Evolutionary conservation across 2,888 invertebrate genomes (phyloP), one percentile per base, ranked within the genome.

Genomic region (Agrilus cyanescens): DNA sequence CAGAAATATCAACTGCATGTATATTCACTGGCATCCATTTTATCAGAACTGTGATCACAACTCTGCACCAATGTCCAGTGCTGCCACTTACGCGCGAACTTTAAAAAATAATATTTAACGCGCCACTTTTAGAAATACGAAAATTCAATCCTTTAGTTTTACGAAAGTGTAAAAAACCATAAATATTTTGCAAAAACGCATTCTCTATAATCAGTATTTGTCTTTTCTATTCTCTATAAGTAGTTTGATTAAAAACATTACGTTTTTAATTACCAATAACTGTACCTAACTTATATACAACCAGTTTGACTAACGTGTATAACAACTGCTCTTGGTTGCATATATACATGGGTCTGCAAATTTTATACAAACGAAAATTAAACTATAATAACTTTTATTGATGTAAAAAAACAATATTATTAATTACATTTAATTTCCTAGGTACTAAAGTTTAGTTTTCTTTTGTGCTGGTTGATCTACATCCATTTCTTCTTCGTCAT

Each of bases 1-100:
- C 25, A 25, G 25, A 25, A 25, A 25, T 63, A 63, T 61, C 60
- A 63, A 65, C 63, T 62, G 62, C 63, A 63, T 64, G 61, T 61
- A 60, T 58, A 62, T 38, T 64, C 61, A 59, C 59, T 61, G 57
- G 63, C 63, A 66, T 65, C 67, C 67, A 67, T 67, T 63, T 67
- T 67, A 62, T 63, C 63, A 65, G 65, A 66, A 64, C 63, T 20
- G 5, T 20, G 20, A 25, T 25, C 25, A 25, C 25, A 25, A 65
- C 65, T 66, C 44, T 66, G 59, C 61, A 51, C 37, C 45, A 53
- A 10, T 25, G 10, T 60, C 61, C 53, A 44, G 54, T 46, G 47
- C 56, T 58, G 63, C 58, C 61, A 53, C 48, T 57, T 57, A 42
- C 32, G 44, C 48, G 46, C 45, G 44, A 37, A 44, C 33, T 15